Percentiles rank a stretch among this genome's conserved stretches.
phyloP scores from a whole-genome alignment of 2,888 invertebrate genomes.

The Ennomos fuscantarius region DNA sequence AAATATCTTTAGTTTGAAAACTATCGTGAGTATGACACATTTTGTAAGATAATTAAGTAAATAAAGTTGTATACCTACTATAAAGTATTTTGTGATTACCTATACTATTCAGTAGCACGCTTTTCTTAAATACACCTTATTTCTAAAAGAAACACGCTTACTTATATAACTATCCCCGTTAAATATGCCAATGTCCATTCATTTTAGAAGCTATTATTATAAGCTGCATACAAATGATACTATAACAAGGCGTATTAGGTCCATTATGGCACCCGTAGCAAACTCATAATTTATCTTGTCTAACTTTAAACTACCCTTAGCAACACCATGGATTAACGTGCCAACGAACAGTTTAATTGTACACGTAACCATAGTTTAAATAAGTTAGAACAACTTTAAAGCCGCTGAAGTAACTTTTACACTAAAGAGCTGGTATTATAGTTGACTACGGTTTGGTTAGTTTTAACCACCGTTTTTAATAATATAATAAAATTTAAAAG shows the following conservation, averaged over 20 bases:
- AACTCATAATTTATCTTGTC: slow-evolving; percentile 40
- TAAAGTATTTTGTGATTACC: too few species aligned
- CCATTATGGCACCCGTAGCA: slow-evolving; percentile 35
- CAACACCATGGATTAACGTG: slow-evolving; percentile 30
- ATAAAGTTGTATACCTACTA: too few species aligned
- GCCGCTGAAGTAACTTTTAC: slow-evolving; percentile 4
- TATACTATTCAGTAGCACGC: too few species aligned
- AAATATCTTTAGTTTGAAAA: too few species aligned
- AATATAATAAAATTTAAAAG: too few species aligned
- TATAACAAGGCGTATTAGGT: slow-evolving; percentile 34
- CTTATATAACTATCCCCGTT: too few species aligned
- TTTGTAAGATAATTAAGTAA: too few species aligned
- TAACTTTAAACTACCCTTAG: slow-evolving; percentile 38
- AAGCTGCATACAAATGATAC: slow-evolving; percentile 17
- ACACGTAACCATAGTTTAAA: slow-evolving; percentile 18
- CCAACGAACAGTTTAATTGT: slow-evolving; percentile 22
- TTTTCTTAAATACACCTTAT: too few species aligned
- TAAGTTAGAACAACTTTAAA: slow-evolving; percentile 18
- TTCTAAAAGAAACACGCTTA: too few species aligned
- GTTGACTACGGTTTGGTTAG: too few species aligned
- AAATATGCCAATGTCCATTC: background rate
- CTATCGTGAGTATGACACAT: too few species aligned
- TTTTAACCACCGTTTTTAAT: too few species aligned
- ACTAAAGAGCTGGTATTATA: background rate
- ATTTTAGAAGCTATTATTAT: background rate